phyloP scores from a whole-genome alignment of 2,888 invertebrate species.

The Coecobrya sp. region DNA sequence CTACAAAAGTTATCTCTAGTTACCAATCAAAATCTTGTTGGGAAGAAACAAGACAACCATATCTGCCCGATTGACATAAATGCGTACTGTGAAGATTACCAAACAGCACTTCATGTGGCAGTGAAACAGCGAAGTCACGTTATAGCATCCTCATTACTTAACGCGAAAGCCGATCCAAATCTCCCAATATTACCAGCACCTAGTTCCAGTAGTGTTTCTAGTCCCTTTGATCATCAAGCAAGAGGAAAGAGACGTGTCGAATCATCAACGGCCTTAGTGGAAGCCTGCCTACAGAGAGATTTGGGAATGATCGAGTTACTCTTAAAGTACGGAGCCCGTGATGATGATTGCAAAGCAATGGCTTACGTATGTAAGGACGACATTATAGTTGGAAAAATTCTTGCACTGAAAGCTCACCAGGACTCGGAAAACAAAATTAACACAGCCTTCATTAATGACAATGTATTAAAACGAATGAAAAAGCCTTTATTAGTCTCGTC shows the following conservation, averaged over 20 bases:
- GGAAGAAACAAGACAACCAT: slow-evolving; percentile 87
- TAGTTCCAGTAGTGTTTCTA: slow-evolving; percentile 62
- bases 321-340: slow-evolving; percentile 94
- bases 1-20: slow-evolving; percentile 91
- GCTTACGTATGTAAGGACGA: slow-evolving; percentile 93
- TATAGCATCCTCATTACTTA: slow-evolving; percentile 91
- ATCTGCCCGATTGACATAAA: slow-evolving; percentile 93
- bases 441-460: slow-evolving; percentile 87
- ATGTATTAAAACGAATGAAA: slow-evolving; percentile 82
- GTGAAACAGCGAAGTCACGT: slow-evolving; percentile 93
- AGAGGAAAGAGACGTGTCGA: slow-evolving; percentile 72
- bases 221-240: slow-evolving; percentile 79
- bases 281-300: slow-evolving; percentile 92
- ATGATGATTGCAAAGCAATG: slow-evolving; percentile 95
- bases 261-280: slow-evolving; percentile 90
- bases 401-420: slow-evolving; percentile 94
- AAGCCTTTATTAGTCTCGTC: slow-evolving; percentile 84
- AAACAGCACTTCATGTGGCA: slow-evolving; percentile 95
- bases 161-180: slow-evolving; percentile 91
- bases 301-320: slow-evolving; percentile 92
- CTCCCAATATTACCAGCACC: slow-evolving; percentile 89
- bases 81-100: slow-evolving; percentile 92
- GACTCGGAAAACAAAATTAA: slow-evolving; percentile 98
- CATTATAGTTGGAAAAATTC: slow-evolving; percentile 92
- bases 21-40: slow-evolving; percentile 85